Base-by-base conservation (phyloP, 2,888 invertebrate species). In the Eupithecia exiguata region DNA sequence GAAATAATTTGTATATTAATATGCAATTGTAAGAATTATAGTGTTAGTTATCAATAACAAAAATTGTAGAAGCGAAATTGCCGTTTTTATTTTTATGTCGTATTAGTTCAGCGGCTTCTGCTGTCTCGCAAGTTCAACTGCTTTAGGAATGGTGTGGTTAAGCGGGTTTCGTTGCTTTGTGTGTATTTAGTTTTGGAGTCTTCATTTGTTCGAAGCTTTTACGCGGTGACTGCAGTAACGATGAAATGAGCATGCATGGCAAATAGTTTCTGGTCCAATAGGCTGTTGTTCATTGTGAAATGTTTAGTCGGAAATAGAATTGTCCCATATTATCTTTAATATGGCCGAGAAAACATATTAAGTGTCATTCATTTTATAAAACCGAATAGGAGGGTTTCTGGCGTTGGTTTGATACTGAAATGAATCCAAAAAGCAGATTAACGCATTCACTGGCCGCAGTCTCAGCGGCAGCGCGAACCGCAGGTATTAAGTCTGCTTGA, bases 201-300 rank as follows among this genome's bases (percentile, higher is more conserved):
- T 58, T 21, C 5, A 12, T 25, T 6, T 25, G 14, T 58, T 53
- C 58, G 12, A 58, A 12, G 58, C 12, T 25, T 58, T 58, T 58
- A 12, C 12, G 25, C 25, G 25, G 25, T 53, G 53, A 53, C 21
- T 53, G 21, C n/a, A 43, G 40, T 40, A 18, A 30, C 30, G 62
- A 35, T 43, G 7, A 63, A 65, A 65, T 70, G 35, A 65, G 21
- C 70, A 70, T 46, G 70, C 63, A 70, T 49, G 46, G 63, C 38
- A 21, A 38, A 65, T 25, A 21, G n/a, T 38, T 61, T 25, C 68
- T 46, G 10, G 25, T 35, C 46, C 38, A 68, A 53, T 68, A 36
- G 14, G 25, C 25, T 16, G 14, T 58, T 36, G 36, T 58, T 53
- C 16, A 36, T n/a, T 53, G 16, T 58, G 14, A n/a, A 68, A 68